Evolutionary conservation across 1,140 invertebrate genomes (phyloP), one percentile per base, ranked within the genome.

Genomic region (Drosophila sproati): DNA sequence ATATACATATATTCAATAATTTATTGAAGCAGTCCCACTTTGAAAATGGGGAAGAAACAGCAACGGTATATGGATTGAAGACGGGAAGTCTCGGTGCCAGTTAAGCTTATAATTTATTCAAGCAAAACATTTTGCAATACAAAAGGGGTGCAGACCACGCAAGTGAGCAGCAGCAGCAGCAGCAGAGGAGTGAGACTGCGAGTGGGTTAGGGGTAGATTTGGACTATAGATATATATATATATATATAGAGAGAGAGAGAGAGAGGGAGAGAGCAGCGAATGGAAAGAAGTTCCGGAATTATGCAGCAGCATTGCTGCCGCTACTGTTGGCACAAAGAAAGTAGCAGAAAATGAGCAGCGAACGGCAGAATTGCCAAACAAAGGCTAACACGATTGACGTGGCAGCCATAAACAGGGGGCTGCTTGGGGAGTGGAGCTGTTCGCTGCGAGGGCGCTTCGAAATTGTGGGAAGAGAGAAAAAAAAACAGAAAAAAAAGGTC

Each of bases 111-210:
- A 80, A 87, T 82, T 87, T 77, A 87, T 87, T 87, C 83, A 88
- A 73, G 83, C 82, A 88, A 86, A 86, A 73, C 82, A 87, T 79
- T 86, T 86, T 86, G 76, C 76, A 87, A 82, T 51, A 87, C 83
- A 82, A 86, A 86, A 79, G 5, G 66, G 82, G 70, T 80, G 64
- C 63, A 68, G 43, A 72, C 82, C 82, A 85, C 70, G 75, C 71
- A 73, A 74, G 69, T 69, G 72, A 69, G 64, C 66, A 64, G 45
- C 62, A 3, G 37, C 37, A 3, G 37, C 37, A 39, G 37, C 8
- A 8, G 37, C 4, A 4, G 37, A 6, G 0, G 31, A 32, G 29
- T 2, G 4, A n/a, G 10, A 2, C 20, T 20, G 50, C 31, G 50
- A 34, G 50, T 20, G 20, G 20, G 20, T 20, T 20, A 20, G 20